phyloP scores from a whole-genome alignment of 2,888 invertebrate species.

The Caenorhabditis panamensis region DNA sequence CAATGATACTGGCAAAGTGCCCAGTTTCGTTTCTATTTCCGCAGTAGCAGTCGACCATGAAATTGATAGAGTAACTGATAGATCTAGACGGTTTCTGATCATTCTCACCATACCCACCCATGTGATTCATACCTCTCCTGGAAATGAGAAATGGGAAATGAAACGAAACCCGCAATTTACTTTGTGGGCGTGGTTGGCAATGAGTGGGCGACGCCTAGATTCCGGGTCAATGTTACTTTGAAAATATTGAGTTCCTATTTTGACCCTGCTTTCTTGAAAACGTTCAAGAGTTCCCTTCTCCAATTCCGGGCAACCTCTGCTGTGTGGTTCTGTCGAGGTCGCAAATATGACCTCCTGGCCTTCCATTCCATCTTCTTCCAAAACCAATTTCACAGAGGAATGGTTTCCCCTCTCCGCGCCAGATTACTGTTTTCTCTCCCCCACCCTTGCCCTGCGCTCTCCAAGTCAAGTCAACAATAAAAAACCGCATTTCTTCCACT shows the following conservation, averaged over 20 bases:
- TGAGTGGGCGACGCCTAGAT: not conserved
- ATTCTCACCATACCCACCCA: not conserved
- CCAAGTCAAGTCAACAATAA: not conserved
- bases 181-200: not conserved
- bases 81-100: not conserved
- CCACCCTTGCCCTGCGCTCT: slow-evolving; percentile 34
- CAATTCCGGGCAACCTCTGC: no score
- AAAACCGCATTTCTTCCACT: slow-evolving; percentile 10
- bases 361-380: not conserved
- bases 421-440: slow-evolving; percentile 43
- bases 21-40: not conserved
- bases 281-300: no score
- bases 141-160: no score
- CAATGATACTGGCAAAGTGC: not conserved
- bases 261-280: no score
- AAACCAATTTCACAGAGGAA: slow-evolving; percentile 5
- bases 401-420: slow-evolving; percentile 6
- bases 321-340: not conserved
- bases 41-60: not conserved
- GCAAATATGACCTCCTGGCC: not conserved
- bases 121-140: not conserved
- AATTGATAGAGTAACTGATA: not conserved
- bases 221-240: not conserved
- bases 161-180: not conserved
- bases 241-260: no score